Evolutionary conservation across 2,113 vertebrate genomes (phyloP), one percentile per base, ranked within the genome.

Genomic region (Triplophysa dalaica): DNA sequence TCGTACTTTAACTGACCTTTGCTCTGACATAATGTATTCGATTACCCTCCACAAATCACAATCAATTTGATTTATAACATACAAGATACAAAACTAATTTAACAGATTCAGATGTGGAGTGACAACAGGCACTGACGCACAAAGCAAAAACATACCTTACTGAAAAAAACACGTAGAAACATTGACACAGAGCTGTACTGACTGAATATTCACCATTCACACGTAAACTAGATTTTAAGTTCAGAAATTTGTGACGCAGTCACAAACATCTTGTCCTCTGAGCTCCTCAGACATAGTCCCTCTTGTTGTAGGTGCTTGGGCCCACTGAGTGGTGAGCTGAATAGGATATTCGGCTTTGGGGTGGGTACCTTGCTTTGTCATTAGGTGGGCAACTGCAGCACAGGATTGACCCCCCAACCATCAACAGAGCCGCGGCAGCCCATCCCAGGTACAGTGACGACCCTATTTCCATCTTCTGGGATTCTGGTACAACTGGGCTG

Each of bases 401-500:
- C 48, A 98, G 94, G 86, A 98, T 91, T 11, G 87, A 83, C 1
- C 97, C 97, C 29, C 97, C 97, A 0, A 95, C 74, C 60, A 97
- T 61, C 65, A 95, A 90, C 72, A 99, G 87, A 0, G 91, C 92
- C 0, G 96, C 83, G 0, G 96, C 95, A 0, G 94, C 95, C 97
- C 97, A 99, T 74, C 97, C 97, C 26, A 98, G 82, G 52, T 98
- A 98, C 88, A 99, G 89, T 0, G 92, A 92, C 0, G 94, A 89
- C 2, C 97, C 97, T 61, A 98, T 92, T 90, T 98, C 97, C 80
- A 96, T 94, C 89, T 98, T 98, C 93, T 94, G 94, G 0, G 93
- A 19, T 0, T 92, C 84, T 0, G 85, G 87, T 70, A 99, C 70
- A 56, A 95, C 0, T 0, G 93, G 89, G 81, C 89, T 98, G 93